Evolutionary conservation across 1,140 invertebrate genomes (phyloP).

Genomic region (Neuroterus valhalla): DNA sequence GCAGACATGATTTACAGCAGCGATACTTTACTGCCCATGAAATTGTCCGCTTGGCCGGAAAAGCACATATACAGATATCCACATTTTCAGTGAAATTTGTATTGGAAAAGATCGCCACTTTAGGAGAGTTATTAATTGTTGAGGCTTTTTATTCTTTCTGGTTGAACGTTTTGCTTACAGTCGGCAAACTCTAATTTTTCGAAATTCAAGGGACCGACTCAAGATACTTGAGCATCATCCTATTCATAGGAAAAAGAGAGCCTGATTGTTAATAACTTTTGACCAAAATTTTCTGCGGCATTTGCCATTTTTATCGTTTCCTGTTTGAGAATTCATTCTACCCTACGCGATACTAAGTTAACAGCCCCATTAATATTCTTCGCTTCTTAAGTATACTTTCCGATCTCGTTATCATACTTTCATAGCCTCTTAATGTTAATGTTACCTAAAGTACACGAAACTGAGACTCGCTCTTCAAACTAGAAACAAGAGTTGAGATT

Average conservation of each 20-base stretch:
- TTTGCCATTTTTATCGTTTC: background rate
- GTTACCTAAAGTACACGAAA: slow-evolving; percentile 18
- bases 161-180: too few species aligned
- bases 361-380: slow-evolving; percentile 28
- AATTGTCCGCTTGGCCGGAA: slow-evolving; percentile 35
- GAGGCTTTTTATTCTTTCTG: too few species aligned
- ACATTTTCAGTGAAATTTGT: background rate
- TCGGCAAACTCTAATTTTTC: too few species aligned
- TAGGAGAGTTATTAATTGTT: background rate
- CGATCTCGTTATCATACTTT: slow-evolving; percentile 27
- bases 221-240: too few species aligned
- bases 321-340: background rate
- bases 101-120: background rate
- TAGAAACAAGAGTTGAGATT: slow-evolving; percentile 7
- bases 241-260: background rate
- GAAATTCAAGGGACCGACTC: too few species aligned
- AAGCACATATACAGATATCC: background rate
- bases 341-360: slow-evolving; percentile 19
- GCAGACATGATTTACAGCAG: slow-evolving; percentile 60
- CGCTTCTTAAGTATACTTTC: slow-evolving; percentile 27
- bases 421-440: slow-evolving; percentile 27
- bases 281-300: background rate
- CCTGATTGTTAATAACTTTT: background rate
- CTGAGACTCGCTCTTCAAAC: background rate
- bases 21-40: slow-evolving; percentile 56